A percentile compares a stretch with the other conserved stretches of the same genome.
These are phyloP conservation scores for Clunio marinus DNA, from an alignment of 2,888 invertebrate species.

Conservation along the genomic window DNA sequence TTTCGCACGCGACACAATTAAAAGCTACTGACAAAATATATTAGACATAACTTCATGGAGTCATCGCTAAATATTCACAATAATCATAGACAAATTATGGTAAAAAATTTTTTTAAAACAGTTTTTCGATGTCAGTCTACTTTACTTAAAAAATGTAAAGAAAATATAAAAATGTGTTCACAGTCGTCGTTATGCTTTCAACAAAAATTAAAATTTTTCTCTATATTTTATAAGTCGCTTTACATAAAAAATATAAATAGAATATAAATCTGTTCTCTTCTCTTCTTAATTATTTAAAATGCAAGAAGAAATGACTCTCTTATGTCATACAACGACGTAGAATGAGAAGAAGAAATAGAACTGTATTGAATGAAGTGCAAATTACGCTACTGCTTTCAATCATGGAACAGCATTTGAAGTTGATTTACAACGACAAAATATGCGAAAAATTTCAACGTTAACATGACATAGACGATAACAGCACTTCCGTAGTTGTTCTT, in stretches of 20 bases:
- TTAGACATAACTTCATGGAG: no score
- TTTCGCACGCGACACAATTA: no score
- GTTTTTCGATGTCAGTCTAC: background rate
- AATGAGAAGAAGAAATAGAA: slow-evolving; percentile 5
- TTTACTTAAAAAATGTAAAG: slow-evolving; percentile 15
- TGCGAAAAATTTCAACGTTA: slow-evolving; percentile 22
- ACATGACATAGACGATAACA: slow-evolving; percentile 11
- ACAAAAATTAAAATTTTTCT: slow-evolving; percentile 38
- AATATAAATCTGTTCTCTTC: background rate
- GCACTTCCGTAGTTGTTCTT: slow-evolving; percentile 21
- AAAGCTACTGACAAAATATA: no score
- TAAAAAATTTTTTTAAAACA: background rate
- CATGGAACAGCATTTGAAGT: background rate
- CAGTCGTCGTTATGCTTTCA: slow-evolving; percentile 34
- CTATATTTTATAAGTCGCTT: slow-evolving; percentile 31
- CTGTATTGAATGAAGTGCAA: background rate
- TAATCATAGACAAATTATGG: background rate
- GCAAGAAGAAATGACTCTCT: background rate
- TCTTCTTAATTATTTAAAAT: background rate
- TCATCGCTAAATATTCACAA: no score
- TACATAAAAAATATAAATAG: slow-evolving; percentile 28
- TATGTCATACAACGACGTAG: no score
- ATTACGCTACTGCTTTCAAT: no score
- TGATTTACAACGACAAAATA: background rate
- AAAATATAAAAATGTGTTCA: background rate